These are phyloP conservation scores for Excalfactoria chinensis DNA, from an alignment of 2,113 vertebrate species.

Conservation along the genomic window DNA sequence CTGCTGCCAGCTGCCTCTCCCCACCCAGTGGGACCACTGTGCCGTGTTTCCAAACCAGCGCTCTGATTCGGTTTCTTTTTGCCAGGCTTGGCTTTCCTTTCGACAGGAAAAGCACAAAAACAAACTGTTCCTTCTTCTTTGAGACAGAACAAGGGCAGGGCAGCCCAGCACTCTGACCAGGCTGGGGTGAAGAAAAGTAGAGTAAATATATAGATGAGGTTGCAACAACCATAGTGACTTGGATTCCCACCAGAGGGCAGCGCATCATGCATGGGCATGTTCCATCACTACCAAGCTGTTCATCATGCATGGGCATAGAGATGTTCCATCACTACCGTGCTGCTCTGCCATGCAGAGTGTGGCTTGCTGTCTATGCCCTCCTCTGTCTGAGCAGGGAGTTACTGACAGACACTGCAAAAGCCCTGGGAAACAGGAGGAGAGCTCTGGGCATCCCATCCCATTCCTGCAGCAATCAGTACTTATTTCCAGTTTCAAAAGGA, in stretches of 20 bases:
- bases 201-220: background rate
- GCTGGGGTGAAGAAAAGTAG: background rate
- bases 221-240: background rate
- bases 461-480: background rate
- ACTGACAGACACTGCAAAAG: background rate
- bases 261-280: background rate
- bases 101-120: background rate
- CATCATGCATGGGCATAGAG: background rate
- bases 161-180: background rate
- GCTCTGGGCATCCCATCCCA: accelerated
- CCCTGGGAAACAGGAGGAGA: background rate
- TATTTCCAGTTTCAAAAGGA: background rate
- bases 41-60: background rate
- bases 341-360: accelerated
- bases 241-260: background rate
- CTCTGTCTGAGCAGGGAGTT: background rate
- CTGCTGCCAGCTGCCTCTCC: background rate
- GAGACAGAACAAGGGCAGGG: background rate
- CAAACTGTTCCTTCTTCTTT: conserved; percentile 30
- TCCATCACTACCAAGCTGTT: background rate
- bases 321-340: background rate
- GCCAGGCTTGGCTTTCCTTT: conserved; percentile 24
- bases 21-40: background rate
- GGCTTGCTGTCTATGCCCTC: background rate
- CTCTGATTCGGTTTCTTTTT: conserved; percentile 1